A percentile compares a stretch with the other conserved stretches of the same genome.
Conservation (phyloP, 92 coral and sea anemone genomes). For the Desmophyllum pertusum region DNA sequence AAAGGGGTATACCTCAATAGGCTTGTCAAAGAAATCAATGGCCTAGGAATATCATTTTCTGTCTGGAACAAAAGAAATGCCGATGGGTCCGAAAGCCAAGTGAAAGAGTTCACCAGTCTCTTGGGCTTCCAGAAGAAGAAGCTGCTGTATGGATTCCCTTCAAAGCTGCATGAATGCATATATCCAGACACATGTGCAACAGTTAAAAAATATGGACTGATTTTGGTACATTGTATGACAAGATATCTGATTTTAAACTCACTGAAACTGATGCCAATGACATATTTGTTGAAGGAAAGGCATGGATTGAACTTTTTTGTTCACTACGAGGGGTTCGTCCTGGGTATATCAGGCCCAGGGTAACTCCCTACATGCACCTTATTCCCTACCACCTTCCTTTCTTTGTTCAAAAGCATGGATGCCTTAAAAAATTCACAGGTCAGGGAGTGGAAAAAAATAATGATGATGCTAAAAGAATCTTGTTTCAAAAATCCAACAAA, state of each 20-base stretch:
- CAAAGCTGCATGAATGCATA: slow-evolving; percentile 25
- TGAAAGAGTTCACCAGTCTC: slow-evolving; percentile 57
- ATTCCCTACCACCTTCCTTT: slow-evolving; percentile 53
- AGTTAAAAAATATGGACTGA: slow-evolving; percentile 57
- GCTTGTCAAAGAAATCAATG: slow-evolving; percentile 38
- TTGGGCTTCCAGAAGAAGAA: slow-evolving; percentile 59
- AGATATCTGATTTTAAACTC: slow-evolving; percentile 49
- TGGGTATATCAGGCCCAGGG: slow-evolving; percentile 54
- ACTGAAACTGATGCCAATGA: slow-evolving; percentile 26
- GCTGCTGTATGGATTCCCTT: slow-evolving; percentile 54
- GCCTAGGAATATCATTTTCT: slow-evolving; percentile 41
- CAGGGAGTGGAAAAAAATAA: slow-evolving; percentile 66
- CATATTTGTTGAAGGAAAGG: slow-evolving; percentile 27
- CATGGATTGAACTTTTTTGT: slow-evolving; percentile 66
- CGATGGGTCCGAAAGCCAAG: slow-evolving; percentile 63
- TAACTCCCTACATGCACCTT: slow-evolving; percentile 69
- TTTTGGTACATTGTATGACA: slow-evolving; percentile 38
- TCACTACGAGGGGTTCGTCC: slow-evolving; percentile 36
- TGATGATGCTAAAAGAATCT: slow-evolving; percentile 53
- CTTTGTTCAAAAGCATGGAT: slow-evolving; percentile 53
- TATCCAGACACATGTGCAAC: slow-evolving; percentile 49
- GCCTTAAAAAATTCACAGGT: slow-evolving; percentile 57
- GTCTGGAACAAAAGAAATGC: slow-evolving; percentile 60
- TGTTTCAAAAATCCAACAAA: slow-evolving; percentile 59
- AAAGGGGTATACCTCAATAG: slow-evolving; percentile 23